phyloP scores from a whole-genome alignment of 2,113 vertebrate species.

The Odocoileus virginianus region DNA sequence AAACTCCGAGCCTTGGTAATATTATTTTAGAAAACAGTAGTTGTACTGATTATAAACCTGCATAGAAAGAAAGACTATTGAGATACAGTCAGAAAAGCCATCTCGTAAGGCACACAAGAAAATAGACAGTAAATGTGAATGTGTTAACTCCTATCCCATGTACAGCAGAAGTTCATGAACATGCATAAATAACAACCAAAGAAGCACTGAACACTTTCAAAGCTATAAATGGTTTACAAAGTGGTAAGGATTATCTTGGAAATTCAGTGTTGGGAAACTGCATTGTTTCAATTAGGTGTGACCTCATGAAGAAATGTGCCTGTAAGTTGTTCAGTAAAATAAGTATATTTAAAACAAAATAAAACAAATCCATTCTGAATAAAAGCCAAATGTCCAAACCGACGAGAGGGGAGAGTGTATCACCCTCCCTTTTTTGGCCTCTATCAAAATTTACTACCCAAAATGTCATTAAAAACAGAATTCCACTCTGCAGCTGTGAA shows the following conservation, averaged over 20 bases:
- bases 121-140: slow-evolving; percentile 91
- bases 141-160: slow-evolving; percentile 82
- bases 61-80: slow-evolving; percentile 87
- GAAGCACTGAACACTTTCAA: slow-evolving; percentile 66
- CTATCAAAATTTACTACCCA: background rate
- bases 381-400: background rate
- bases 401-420: background rate
- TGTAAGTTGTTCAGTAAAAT: background rate
- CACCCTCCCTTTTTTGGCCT: background rate
- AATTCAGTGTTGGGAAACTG: slow-evolving; percentile 14
- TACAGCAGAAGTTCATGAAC: slow-evolving; percentile 85
- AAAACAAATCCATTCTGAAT: background rate
- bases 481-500: background rate
- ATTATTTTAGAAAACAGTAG: slow-evolving; percentile 81
- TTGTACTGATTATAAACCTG: slow-evolving; percentile 84
- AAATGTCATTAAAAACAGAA: background rate
- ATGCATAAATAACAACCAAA: slow-evolving; percentile 82
- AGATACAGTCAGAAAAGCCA: slow-evolving; percentile 89
- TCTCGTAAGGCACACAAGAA: slow-evolving; percentile 89
- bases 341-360: background rate
- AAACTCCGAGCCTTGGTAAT: slow-evolving; percentile 81
- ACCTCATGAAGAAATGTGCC: slow-evolving; percentile 39
- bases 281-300: background rate
- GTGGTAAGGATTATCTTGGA: slow-evolving; percentile 67
- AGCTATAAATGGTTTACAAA: slow-evolving; percentile 73